phyloP scores from a whole-genome alignment of 2,888 invertebrate genomes.

The Pristionchus fissidentatus region DNA sequence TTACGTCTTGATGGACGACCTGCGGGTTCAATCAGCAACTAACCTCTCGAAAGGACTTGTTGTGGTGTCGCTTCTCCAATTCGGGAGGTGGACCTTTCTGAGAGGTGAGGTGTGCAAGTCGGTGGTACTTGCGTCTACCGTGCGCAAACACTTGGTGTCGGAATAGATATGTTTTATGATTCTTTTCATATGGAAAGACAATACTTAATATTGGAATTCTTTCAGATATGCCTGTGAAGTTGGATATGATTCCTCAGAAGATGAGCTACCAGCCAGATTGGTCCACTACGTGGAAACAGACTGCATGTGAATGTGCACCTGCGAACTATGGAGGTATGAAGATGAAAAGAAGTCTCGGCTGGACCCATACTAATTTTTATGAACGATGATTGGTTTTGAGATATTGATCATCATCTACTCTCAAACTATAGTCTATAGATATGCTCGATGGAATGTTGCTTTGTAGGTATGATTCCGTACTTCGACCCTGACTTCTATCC shows the following conservation, averaged over 20 bases:
- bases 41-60: too few relatives aligned
- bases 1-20: too few relatives aligned
- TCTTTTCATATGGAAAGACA: neutral
- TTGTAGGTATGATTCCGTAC: constrained; percentile 65
- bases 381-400: too few relatives aligned
- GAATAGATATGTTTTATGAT: too few relatives aligned
- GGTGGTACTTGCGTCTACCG: too few relatives aligned
- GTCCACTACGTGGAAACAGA: constrained; percentile 65
- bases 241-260: constrained; percentile 63
- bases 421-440: neutral
- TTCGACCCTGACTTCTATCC: constrained; percentile 70
- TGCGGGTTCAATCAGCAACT: too few relatives aligned
- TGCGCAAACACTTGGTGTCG: too few relatives aligned
- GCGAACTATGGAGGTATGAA: constrained; percentile 64
- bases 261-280: constrained; percentile 69
- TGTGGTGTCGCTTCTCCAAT: too few relatives aligned
- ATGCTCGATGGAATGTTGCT: neutral
- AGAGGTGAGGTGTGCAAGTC: too few relatives aligned
- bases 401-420: too few relatives aligned
- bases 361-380: neutral
- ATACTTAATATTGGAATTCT: neutral
- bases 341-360: neutral
- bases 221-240: constrained; percentile 64
- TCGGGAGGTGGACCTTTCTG: too few relatives aligned
- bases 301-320: constrained; percentile 68